A percentile compares a stretch with the other conserved stretches of the same genome.
Conservation (phyloP, 1,140 invertebrate genomes). For the Caenorhabditis briggsae region DNA sequence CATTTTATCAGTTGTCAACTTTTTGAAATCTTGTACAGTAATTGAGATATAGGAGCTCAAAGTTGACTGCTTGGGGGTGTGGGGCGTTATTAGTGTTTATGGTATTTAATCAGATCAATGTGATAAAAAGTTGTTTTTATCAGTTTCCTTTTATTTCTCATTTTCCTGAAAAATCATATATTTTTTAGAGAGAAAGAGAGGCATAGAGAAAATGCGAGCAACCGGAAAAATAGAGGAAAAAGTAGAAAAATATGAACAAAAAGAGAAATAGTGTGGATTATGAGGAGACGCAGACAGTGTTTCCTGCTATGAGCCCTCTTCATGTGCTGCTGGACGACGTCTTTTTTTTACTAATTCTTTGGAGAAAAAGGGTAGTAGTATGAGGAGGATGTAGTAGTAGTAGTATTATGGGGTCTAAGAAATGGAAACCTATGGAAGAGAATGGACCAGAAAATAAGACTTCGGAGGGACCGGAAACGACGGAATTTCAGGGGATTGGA, state of each 20-base stretch:
- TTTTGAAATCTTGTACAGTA: too few relatives aligned
- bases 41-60: too few relatives aligned
- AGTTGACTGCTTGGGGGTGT: too few relatives aligned
- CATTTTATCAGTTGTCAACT: too few relatives aligned
- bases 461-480: too few relatives aligned
- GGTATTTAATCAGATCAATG: too few relatives aligned
- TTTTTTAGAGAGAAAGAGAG: neutral
- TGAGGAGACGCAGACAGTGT: neutral
- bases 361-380: neutral
- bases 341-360: conserved; percentile 52
- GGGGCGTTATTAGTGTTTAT: too few relatives aligned
- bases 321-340: neutral
- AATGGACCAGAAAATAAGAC: too few relatives aligned
- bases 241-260: too few relatives aligned
- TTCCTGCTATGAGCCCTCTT: conserved; percentile 31
- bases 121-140: too few relatives aligned
- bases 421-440: neutral
- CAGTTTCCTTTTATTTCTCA: neutral
- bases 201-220: conserved; percentile 12
- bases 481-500: too few relatives aligned
- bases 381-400: neutral
- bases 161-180: neutral
- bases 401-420: neutral
- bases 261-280: neutral
- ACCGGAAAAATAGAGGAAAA: conserved; percentile 31